These are phyloP conservation scores for Acrossocheilus fasciatus DNA, from an alignment of 2,797 vertebrate genomes.

Conservation along the genomic window DNA sequence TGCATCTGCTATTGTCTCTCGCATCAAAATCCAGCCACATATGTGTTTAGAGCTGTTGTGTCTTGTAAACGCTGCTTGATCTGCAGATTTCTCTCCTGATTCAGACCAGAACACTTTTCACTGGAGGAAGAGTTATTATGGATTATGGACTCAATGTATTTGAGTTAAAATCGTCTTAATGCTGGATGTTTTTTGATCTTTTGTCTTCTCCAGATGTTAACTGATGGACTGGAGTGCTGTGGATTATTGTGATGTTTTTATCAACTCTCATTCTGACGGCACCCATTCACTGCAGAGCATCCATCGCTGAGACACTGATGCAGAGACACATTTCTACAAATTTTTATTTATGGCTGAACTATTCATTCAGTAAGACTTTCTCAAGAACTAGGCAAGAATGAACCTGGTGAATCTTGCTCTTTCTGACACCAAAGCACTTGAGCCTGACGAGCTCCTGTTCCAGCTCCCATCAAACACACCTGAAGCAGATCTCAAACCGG, in stretches of 20 bases:
- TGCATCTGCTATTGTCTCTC: background rate
- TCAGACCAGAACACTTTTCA: background rate
- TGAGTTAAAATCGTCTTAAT: background rate
- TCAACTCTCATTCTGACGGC: no score
- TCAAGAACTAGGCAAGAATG: background rate
- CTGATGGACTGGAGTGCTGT: no score
- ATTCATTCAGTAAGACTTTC: background rate
- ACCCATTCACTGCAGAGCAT: background rate
- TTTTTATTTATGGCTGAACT: background rate
- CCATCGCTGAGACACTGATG: background rate
- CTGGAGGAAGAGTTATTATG: background rate
- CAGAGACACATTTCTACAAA: background rate
- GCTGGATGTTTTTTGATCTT: background rate
- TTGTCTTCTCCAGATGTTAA: no score
- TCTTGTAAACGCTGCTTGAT: background rate
- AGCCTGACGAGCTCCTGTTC: background rate
- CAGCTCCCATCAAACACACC: background rate
- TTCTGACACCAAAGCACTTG: background rate
- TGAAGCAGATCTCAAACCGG: background rate
- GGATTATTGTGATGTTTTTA: no score
- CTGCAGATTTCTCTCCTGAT: background rate
- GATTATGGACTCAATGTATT: background rate
- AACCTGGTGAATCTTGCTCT: background rate
- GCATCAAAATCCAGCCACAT: background rate
- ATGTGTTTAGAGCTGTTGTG: background rate